Evolutionary conservation across 1,140 invertebrate genomes (phyloP).

Genomic region (Spodoptera litura): DNA sequence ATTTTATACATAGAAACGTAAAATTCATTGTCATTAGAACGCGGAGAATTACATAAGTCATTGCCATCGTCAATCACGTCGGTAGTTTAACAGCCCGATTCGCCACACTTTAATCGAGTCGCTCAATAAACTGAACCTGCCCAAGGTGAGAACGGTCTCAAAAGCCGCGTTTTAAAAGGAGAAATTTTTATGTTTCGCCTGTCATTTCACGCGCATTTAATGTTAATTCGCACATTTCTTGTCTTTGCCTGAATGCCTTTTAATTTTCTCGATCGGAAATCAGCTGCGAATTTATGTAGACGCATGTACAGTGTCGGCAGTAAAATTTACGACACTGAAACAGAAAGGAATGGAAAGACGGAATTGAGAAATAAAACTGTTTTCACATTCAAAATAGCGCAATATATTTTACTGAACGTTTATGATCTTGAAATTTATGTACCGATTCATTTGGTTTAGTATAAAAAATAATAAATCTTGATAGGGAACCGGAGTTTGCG

Average conservation of each 20-base stretch:
- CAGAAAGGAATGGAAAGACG: constrained; percentile 52
- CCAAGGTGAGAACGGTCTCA: constrained; percentile 72
- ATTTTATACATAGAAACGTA: constrained; percentile 51
- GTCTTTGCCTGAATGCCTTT: constrained; percentile 62
- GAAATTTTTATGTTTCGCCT: constrained; percentile 75
- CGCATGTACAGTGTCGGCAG: constrained; percentile 54
- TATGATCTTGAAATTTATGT: constrained; percentile 63
- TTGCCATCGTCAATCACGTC: constrained; percentile 49
- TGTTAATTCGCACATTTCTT: constrained; percentile 75
- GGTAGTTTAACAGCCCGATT: constrained; percentile 77
- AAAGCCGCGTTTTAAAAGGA: constrained; percentile 66
- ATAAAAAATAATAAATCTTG: constrained; percentile 59
- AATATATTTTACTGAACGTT: constrained; percentile 59
- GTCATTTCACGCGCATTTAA: constrained; percentile 80
- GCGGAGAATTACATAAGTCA: constrained; percentile 37
- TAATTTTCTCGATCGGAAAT: constrained; percentile 64
- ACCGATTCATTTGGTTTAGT: constrained; percentile 55
- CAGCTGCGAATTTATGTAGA: constrained; percentile 53
- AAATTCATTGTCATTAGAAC: constrained; percentile 49
- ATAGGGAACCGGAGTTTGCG: constrained; percentile 51
- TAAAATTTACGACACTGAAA: constrained; percentile 60
- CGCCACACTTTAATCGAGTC: constrained; percentile 78
- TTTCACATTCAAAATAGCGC: constrained; percentile 59
- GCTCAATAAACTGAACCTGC: constrained; percentile 68
- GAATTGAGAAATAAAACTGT: constrained; percentile 67